Conservation (phyloP, 2,797 vertebrate genomes). For the Sebastes taczanowskii region DNA sequence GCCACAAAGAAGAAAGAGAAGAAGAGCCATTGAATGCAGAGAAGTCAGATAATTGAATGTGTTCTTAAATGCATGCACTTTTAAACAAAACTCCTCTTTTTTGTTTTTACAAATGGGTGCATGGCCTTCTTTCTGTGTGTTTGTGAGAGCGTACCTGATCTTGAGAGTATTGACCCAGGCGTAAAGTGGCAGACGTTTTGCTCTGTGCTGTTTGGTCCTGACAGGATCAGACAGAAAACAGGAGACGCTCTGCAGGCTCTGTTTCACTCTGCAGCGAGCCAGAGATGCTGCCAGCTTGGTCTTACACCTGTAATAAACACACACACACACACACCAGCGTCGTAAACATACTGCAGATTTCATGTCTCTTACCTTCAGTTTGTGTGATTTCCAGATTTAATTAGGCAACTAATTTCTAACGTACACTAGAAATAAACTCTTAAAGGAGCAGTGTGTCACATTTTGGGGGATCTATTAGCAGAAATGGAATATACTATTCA, state of each 20-base stretch:
- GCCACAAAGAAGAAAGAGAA: not conserved
- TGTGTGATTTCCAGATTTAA: not conserved
- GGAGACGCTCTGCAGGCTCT: constrained; percentile 86
- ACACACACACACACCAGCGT: not conserved
- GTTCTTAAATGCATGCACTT: not conserved
- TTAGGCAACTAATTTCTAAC: not conserved
- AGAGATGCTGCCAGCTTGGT: constrained; percentile 91
- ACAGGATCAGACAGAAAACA: constrained; percentile 84
- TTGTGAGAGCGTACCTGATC: constrained; percentile 66
- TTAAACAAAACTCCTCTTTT: no score
- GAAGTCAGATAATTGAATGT: not conserved
- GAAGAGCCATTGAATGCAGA: not conserved
- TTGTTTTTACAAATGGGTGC: not conserved
- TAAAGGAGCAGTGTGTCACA: not conserved
- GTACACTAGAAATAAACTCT: not conserved
- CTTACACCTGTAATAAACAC: constrained; percentile 80
- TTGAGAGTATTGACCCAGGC: constrained; percentile 89
- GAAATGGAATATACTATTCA: no score
- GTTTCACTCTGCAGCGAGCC: constrained; percentile 90
- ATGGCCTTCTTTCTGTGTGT: not conserved
- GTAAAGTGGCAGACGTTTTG: constrained; percentile 84
- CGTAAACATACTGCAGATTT: not conserved
- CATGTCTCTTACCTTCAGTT: not conserved
- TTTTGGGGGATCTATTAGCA: no score
- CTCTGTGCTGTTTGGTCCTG: constrained; percentile 83